phyloP scores from a whole-genome alignment of 92 coral and sea anemone species.

The Muricea muricata region DNA sequence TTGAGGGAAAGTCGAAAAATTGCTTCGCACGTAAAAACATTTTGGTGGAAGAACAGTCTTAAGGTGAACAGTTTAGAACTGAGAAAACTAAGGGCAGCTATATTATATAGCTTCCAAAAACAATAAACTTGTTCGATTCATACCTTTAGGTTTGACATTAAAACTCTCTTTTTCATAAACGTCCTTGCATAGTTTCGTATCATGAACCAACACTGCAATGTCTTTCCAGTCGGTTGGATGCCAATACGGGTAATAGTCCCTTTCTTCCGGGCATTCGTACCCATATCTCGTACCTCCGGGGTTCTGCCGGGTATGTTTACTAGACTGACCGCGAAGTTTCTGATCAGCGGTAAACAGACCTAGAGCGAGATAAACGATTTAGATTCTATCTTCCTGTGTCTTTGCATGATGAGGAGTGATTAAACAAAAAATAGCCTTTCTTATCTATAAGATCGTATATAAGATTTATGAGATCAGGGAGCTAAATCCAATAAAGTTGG shows the following conservation, averaged over 20 bases:
- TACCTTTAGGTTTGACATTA: constrained; percentile 95
- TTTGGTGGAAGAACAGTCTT: no score
- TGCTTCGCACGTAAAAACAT: no score
- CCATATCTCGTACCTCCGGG: constrained; percentile 95
- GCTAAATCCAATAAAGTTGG: no score
- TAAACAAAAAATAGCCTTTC: no score
- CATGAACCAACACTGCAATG: constrained; percentile 81
- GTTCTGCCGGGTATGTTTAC: constrained; percentile 94
- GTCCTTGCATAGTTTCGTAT: constrained; percentile 65
- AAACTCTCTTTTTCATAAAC: constrained; percentile 89
- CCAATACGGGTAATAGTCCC: constrained; percentile 99
- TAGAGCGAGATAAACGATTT: not conserved
- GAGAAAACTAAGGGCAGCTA: no score
- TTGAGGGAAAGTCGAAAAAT: no score
- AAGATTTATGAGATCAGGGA: no score
- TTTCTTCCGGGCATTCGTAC: constrained; percentile 98
- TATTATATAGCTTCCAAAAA: no score
- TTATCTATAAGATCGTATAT: no score
- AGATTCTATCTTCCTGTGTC: not conserved
- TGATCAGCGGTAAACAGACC: constrained; percentile 99
- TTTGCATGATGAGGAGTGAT: no score
- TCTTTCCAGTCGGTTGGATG: constrained; percentile 99
- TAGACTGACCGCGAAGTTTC: constrained; percentile 76
- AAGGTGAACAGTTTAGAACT: no score
- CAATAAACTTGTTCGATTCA: not conserved